Percentiles rank a stretch among this genome's conserved stretches.
Evolutionary conservation across 2,113 vertebrate genomes (phyloP).

Genomic region (Trematocara macrostoma): DNA sequence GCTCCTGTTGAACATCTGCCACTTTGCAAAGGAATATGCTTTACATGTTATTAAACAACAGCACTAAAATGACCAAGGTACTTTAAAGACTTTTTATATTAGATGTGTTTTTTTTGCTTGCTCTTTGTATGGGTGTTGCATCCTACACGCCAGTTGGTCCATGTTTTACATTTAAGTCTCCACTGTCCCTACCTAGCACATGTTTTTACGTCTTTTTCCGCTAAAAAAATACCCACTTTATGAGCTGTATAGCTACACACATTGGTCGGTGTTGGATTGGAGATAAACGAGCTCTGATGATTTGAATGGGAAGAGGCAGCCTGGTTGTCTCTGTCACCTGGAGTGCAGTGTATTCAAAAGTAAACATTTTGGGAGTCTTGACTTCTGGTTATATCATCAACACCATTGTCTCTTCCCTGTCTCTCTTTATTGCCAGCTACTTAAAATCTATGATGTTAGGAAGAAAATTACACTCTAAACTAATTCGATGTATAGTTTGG

Average conservation of each 20-base stretch:
- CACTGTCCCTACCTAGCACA: background rate
- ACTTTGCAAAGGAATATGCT: background rate
- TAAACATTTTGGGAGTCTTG: background rate
- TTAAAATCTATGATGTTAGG: background rate
- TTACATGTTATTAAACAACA: background rate
- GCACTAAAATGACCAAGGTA: background rate
- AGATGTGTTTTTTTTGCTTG: background rate
- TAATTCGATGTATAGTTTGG: background rate
- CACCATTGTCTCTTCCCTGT: background rate
- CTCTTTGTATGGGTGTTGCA: background rate
- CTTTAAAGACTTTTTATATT: background rate
- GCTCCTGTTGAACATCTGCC: constrained; percentile 14
- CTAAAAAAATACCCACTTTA: background rate
- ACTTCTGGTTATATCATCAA: background rate
- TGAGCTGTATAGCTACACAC: background rate
- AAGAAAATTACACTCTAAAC: background rate
- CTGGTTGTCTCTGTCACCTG: background rate
- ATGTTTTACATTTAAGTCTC: background rate
- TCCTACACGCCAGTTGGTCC: background rate
- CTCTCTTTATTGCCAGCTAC: background rate
- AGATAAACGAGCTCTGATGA: background rate
- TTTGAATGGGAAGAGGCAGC: background rate
- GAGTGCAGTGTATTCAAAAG: background rate
- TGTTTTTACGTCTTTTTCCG: fast-evolving
- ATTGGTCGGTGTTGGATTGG: background rate